These are phyloP conservation scores for Diplosoma virens DNA, from an alignment of 23 tunicate species.

Conservation along the genomic window DNA sequence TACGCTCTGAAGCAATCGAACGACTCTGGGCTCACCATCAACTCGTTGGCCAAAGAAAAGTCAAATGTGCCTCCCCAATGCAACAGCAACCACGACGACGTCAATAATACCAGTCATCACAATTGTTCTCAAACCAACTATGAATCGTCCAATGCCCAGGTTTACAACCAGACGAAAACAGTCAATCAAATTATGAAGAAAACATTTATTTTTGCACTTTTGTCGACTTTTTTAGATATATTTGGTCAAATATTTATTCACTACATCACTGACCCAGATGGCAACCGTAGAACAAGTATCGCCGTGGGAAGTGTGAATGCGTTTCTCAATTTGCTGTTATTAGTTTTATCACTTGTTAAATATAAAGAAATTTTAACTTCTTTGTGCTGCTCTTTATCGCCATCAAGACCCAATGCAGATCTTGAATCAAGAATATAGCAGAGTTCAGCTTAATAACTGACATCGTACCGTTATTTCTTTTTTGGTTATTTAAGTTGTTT, in stretches of 20 bases:
- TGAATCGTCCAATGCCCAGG: too few species aligned
- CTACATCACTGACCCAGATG: not conserved
- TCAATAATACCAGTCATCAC: too few species aligned
- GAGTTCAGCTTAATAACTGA: too few species aligned
- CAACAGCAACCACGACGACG: too few species aligned
- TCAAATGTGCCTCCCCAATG: too few species aligned
- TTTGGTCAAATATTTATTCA: constrained; percentile 1
- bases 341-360: not conserved
- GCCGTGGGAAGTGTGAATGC: not conserved
- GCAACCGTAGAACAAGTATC: not conserved
- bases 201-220: constrained; percentile 1
- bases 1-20: constrained; percentile 42
- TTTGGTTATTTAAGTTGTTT: too few species aligned
- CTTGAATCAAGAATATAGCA: too few species aligned
- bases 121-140: too few species aligned
- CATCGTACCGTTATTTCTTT: too few species aligned
- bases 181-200: not conserved
- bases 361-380: not conserved
- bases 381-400: too few species aligned
- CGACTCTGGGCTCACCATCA: not conserved
- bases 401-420: too few species aligned
- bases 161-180: not conserved
- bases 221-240: not conserved
- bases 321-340: not conserved
- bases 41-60: too few species aligned